Evolutionary conservation across 2,113 vertebrate species (phyloP).

Genomic region (Aegithalos caudatus): DNA sequence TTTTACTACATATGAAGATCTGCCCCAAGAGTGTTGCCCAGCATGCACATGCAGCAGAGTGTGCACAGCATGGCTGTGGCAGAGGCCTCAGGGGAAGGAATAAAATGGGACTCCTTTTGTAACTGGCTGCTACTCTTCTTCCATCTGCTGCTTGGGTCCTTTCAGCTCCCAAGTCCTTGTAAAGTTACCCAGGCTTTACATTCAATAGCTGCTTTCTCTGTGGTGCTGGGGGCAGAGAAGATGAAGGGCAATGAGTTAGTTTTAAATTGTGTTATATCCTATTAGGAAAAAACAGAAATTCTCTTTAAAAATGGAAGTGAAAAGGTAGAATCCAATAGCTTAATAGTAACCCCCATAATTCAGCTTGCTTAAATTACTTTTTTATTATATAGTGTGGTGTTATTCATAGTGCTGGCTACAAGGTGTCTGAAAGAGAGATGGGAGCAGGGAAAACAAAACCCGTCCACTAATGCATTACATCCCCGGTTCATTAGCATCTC

Average conservation of each 20-base stretch:
- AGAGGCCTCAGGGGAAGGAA: neutral
- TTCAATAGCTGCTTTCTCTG: neutral
- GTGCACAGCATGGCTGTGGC: neutral
- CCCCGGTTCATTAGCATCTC: neutral
- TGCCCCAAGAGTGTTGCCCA: neutral
- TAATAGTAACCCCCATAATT: slow-evolving; percentile 4
- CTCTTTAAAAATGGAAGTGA: neutral
- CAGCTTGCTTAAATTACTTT: slow-evolving; percentile 34
- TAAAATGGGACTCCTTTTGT: neutral
- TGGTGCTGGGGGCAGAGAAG: neutral
- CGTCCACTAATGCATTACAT: slow-evolving; percentile 18
- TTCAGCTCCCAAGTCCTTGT: neutral
- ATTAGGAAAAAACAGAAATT: neutral
- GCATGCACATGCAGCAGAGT: neutral
- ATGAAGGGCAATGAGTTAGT: neutral
- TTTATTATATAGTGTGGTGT: neutral
- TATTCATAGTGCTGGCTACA: slow-evolving; percentile 12
- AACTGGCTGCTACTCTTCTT: neutral
- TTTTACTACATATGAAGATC: neutral
- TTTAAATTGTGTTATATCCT: neutral
- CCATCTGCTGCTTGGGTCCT: neutral
- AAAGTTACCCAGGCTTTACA: neutral
- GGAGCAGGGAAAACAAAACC: neutral
- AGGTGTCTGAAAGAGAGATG: slow-evolving; percentile 35
- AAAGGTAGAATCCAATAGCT: neutral